Conservation (phyloP, 1,140 invertebrate genomes). For the Colletes gigas region DNA sequence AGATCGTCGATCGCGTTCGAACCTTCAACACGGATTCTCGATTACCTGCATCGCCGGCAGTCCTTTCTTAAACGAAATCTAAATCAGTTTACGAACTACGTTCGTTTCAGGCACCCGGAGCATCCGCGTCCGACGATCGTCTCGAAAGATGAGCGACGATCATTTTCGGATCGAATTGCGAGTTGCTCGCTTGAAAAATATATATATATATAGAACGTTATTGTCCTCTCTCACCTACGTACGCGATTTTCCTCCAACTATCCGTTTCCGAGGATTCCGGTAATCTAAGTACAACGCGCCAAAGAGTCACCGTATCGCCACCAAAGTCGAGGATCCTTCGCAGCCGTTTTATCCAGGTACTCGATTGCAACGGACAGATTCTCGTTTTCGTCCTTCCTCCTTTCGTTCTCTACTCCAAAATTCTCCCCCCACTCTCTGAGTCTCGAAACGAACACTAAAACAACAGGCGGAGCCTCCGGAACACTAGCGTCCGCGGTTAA, state of each 20-base stretch:
- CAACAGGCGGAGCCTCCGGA: conserved; percentile 75
- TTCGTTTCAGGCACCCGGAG: conserved; percentile 23
- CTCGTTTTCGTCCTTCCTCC: too few species aligned
- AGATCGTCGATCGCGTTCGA: background rate
- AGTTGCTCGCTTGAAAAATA: background rate
- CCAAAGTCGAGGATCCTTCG: background rate
- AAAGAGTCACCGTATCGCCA: background rate
- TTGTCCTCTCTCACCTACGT: too few species aligned
- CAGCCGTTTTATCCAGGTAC: background rate
- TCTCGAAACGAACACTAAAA: conserved; percentile 17
- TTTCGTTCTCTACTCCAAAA: too few species aligned
- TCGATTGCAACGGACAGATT: background rate
- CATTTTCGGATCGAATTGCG: background rate
- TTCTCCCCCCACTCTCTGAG: conserved; percentile 1
- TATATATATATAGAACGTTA: too few species aligned
- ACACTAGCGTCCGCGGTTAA: conserved; percentile 16
- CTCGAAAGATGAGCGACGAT: too few species aligned
- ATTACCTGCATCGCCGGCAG: background rate
- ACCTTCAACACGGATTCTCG: background rate
- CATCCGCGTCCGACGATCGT: background rate
- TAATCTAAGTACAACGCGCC: conserved; percentile 1
- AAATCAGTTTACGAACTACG: background rate
- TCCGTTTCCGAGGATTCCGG: too few species aligned
- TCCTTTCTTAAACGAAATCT: background rate
- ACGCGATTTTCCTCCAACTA: too few species aligned